These are phyloP conservation scores for human DNA, from an alignment of 2,113 vertebrate genomes.

Conservation along the genomic window GRCh38 chr3:188076001-188076500, in stretches of 20 bases:
- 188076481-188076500: neutral
- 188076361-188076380: slow-evolving; percentile 68
- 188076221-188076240: slow-evolving; percentile 45
- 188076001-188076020: neutral
- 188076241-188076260: slow-evolving; percentile 58
- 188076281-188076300: slow-evolving; percentile 47
- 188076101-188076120: neutral
- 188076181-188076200: slow-evolving; percentile 19
- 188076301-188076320: slow-evolving; percentile 56
- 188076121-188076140: neutral
- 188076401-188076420: slow-evolving; percentile 61
- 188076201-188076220: slow-evolving; percentile 38
- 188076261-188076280: slow-evolving; percentile 57
- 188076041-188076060: neutral
- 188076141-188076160: neutral
- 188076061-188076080: neutral
- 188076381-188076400: slow-evolving; percentile 72
- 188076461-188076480: neutral
- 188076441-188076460: slow-evolving; percentile 22
- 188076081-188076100: neutral
- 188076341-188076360: slow-evolving; percentile 45
- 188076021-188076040: neutral
- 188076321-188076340: slow-evolving; percentile 53
- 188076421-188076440: slow-evolving; percentile 24
- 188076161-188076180: slow-evolving; percentile 30